A percentile compares a stretch with the other conserved stretches of the same genome.
Evolutionary conservation across 1,140 invertebrate species (phyloP).

Genomic region (Archegozetes longisetosus): DNA sequence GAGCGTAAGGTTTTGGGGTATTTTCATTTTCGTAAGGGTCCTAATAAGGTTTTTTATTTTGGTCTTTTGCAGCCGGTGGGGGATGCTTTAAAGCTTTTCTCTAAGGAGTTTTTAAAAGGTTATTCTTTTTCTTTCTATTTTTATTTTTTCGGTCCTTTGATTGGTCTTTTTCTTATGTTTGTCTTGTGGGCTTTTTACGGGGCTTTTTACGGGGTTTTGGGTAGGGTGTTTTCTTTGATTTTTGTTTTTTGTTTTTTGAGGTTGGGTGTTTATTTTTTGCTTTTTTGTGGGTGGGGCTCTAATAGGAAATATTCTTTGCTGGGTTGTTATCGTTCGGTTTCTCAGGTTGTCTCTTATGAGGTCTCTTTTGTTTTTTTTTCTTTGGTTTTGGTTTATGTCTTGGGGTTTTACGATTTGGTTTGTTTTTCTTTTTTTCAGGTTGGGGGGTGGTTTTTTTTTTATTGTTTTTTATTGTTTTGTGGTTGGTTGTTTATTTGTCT

Average conservation of each 20-base stretch:
- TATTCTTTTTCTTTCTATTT: slow-evolving; percentile 33
- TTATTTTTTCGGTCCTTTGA: slow-evolving; percentile 40
- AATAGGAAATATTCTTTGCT: slow-evolving; percentile 48
- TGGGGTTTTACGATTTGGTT: slow-evolving; percentile 27
- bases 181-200: slow-evolving; percentile 36
- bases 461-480: slow-evolving; percentile 35
- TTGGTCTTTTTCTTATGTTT: slow-evolving; percentile 37
- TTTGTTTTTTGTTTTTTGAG: slow-evolving; percentile 38
- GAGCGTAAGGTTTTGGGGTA: slow-evolving; percentile 47
- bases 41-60: slow-evolving; percentile 43
- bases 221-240: slow-evolving; percentile 35
- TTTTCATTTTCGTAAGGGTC: slow-evolving; percentile 50
- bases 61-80: slow-evolving; percentile 45
- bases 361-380: slow-evolving; percentile 41
- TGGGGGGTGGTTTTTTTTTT: slow-evolving; percentile 34
- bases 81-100: slow-evolving; percentile 48
- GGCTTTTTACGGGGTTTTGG: slow-evolving; percentile 29
- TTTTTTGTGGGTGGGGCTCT: slow-evolving; percentile 42
- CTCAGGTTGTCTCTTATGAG: slow-evolving; percentile 51
- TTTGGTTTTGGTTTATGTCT: slow-evolving; percentile 34
- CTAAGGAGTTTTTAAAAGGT: slow-evolving; percentile 37
- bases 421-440: slow-evolving; percentile 29
- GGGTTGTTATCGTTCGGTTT: slow-evolving; percentile 40
- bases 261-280: slow-evolving; percentile 39
- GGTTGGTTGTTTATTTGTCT: slow-evolving; percentile 40